Conservation (phyloP, 2,113 vertebrate species). For the Rhynchomys soricoides region DNA sequence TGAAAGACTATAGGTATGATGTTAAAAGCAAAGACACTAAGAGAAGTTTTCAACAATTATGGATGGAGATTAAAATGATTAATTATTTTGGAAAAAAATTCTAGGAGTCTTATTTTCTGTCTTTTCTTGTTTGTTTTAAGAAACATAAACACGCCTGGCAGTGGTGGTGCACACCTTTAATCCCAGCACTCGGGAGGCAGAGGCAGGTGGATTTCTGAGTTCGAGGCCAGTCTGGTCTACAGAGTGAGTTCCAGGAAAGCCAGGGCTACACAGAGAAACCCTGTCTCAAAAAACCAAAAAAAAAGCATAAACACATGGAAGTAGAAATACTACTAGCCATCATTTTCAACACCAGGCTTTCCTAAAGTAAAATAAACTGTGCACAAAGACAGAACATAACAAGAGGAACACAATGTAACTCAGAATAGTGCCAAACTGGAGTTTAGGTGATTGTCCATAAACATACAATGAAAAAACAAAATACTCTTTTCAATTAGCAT, state of each 20-base stretch:
- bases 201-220: too few relatives aligned
- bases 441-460: not conserved
- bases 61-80: not conserved
- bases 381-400: not conserved
- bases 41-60: not conserved
- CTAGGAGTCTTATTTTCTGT: not conserved
- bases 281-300: too few relatives aligned
- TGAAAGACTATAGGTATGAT: not conserved
- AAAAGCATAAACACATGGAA: too few relatives aligned
- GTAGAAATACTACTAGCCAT: not conserved
- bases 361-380: not conserved
- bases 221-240: too few relatives aligned
- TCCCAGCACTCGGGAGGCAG: too few relatives aligned
- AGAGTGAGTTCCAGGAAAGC: too few relatives aligned
- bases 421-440: not conserved
- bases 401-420: not conserved
- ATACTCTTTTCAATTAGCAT: not conserved
- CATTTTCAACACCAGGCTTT: not conserved
- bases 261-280: too few relatives aligned
- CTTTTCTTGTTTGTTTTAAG: not conserved
- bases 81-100: not conserved
- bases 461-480: not conserved
- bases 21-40: not conserved
- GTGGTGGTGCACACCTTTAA: too few relatives aligned
- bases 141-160: too few relatives aligned